A percentile compares a stretch with the other conserved stretches of the same genome.
Evolutionary conservation across 2,797 vertebrate species (phyloP).

Genomic region (Distichodus sexfasciatus): DNA sequence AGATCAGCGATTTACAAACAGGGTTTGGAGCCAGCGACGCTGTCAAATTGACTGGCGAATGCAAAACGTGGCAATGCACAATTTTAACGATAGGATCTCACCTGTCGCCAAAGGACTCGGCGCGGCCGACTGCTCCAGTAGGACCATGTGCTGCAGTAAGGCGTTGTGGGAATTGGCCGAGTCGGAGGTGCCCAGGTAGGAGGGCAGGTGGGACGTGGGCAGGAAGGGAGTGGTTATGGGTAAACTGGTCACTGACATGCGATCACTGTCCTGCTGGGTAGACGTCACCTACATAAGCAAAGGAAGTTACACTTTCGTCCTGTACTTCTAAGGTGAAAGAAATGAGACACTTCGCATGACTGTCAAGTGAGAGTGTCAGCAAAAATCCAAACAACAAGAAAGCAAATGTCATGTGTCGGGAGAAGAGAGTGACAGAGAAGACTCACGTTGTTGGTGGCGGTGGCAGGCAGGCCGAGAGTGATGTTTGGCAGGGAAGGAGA

Average conservation of each 20-base stretch:
- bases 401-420: background rate
- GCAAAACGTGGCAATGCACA: background rate
- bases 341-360: background rate
- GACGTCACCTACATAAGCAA: slow-evolving; percentile 72
- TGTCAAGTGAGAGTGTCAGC: no score
- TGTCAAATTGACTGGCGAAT: no score
- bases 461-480: slow-evolving; percentile 89
- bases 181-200: slow-evolving; percentile 83
- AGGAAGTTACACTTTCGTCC: background rate
- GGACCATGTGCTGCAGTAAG: slow-evolving; percentile 91
- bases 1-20: background rate
- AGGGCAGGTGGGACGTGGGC: slow-evolving; percentile 82
- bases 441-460: slow-evolving; percentile 83
- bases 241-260: slow-evolving; percentile 77
- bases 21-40: background rate
- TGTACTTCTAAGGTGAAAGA: no score
- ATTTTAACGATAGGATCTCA: no score
- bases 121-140: slow-evolving; percentile 83
- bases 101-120: slow-evolving; percentile 85
- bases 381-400: no score
- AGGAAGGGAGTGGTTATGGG: slow-evolving; percentile 79
- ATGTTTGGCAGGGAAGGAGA: slow-evolving; percentile 96
- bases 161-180: slow-evolving; percentile 75
- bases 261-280: slow-evolving; percentile 81
- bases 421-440: background rate